These are phyloP conservation scores for Brachionus asplanchnoidis DNA, from an alignment of 1,140 invertebrate species.

Conservation along the genomic window DNA sequence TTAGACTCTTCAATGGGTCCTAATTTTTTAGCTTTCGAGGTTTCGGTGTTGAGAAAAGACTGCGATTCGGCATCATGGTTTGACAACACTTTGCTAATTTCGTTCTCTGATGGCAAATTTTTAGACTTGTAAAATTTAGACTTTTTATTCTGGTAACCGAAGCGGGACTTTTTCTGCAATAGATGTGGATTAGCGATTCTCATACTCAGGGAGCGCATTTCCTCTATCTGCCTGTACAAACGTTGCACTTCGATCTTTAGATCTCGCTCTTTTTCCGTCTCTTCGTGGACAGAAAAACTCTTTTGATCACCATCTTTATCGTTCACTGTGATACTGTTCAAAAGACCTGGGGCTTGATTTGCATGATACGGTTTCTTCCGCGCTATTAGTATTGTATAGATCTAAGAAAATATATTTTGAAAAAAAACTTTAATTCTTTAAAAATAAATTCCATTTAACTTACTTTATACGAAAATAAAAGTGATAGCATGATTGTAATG, in stretches of 20 bases:
- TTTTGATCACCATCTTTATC: slow-evolving; percentile 39
- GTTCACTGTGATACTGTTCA: slow-evolving; percentile 3
- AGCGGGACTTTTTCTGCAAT: slow-evolving; percentile 27
- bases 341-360: not conserved
- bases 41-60: not conserved
- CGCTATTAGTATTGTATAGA: slow-evolving; percentile 21
- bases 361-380: slow-evolving; percentile 17
- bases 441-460: not conserved
- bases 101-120: slow-evolving; percentile 18
- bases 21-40: not conserved
- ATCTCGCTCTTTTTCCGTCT: slow-evolving; percentile 33
- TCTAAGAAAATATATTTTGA: not conserved
- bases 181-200: slow-evolving; percentile 32
- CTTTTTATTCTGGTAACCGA: slow-evolving; percentile 29
- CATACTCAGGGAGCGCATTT: slow-evolving; percentile 35
- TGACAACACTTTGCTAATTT: slow-evolving; percentile 30
- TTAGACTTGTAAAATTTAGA: slow-evolving; percentile 39
- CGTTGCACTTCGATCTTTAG: slow-evolving; percentile 12
- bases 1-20: slow-evolving; percentile 8
- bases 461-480: slow-evolving; percentile 40
- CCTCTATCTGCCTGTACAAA: slow-evolving; percentile 39
- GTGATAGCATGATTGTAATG: slow-evolving; percentile 27
- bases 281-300: slow-evolving; percentile 12
- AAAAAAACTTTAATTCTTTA: not conserved
- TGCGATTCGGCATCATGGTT: slow-evolving; percentile 10